phyloP scores from a whole-genome alignment of 2,113 vertebrate species.

The Empidonax traillii region DNA sequence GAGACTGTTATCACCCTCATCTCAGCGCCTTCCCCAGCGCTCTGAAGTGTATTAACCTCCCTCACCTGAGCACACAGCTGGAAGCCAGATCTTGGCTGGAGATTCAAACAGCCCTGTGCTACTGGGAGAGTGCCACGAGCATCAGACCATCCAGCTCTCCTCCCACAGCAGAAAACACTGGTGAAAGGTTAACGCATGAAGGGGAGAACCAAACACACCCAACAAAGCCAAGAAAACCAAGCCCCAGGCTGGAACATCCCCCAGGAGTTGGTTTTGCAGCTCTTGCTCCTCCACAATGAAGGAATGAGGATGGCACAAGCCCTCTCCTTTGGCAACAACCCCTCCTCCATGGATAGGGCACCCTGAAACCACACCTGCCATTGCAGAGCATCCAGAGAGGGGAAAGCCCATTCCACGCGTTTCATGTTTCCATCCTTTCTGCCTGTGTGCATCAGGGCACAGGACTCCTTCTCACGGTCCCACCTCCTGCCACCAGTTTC shows the following conservation, averaged over 20 bases:
- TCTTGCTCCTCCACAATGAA: neutral
- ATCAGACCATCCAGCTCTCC: neutral
- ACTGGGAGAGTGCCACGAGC: neutral
- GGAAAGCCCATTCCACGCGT: accelerated
- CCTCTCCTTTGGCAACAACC: neutral
- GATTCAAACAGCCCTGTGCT: neutral
- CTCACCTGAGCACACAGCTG: neutral
- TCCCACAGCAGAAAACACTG: neutral
- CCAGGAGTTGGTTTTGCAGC: neutral
- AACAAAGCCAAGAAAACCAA: neutral
- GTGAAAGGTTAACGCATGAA: neutral
- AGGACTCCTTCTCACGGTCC: neutral
- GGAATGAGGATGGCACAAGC: neutral
- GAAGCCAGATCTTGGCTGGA: neutral
- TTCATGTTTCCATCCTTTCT: neutral
- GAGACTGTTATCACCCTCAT: neutral
- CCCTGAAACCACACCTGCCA: neutral
- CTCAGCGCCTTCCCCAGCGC: accelerated
- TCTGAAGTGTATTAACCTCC: neutral
- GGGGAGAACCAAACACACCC: neutral
- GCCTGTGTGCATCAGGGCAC: neutral
- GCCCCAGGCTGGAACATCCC: neutral
- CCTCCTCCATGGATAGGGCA: accelerated
- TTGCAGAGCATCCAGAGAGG: neutral
- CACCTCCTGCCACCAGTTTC: neutral